Percentiles rank a stretch among this genome's conserved stretches.
Conservation (phyloP, 2,888 invertebrate species). For the Agonopterix arenella region DNA sequence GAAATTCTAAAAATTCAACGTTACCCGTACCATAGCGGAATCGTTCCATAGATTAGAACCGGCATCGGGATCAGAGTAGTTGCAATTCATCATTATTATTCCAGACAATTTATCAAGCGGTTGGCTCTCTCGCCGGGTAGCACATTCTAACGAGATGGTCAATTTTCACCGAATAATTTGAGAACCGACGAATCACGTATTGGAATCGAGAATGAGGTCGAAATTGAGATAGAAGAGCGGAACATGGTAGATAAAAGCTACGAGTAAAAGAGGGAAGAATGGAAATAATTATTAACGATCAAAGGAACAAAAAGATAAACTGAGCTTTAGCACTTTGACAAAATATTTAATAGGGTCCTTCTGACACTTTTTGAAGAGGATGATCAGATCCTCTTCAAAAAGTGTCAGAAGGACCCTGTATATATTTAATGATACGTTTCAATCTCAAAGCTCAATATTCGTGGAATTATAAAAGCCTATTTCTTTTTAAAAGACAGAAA, state of each 20-base stretch:
- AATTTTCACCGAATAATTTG: conserved; percentile 77
- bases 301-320: background rate
- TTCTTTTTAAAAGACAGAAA: conserved; percentile 16
- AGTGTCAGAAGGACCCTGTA: too few relatives aligned
- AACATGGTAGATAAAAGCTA: conserved; percentile 43
- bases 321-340: too few relatives aligned
- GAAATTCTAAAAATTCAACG: conserved; percentile 22
- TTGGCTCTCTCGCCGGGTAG: conserved; percentile 70
- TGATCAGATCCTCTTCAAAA: too few relatives aligned
- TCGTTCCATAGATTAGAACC: conserved; percentile 58
- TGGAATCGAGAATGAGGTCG: conserved; percentile 71
- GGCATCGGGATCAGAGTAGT: conserved; percentile 62
- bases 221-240: conserved; percentile 74
- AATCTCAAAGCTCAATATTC: background rate
- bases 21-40: too few relatives aligned
- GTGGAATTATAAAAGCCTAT: conserved; percentile 1
- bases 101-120: conserved; percentile 77
- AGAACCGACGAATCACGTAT: conserved; percentile 77
- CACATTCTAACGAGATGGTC: conserved; percentile 77
- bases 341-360: too few relatives aligned
- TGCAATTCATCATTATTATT: conserved; percentile 78
- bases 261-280: conserved; percentile 12
- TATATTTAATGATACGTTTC: too few relatives aligned
- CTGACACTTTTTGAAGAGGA: too few relatives aligned
- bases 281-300: conserved; percentile 2